Base-by-base conservation (phyloP, 2,797 vertebrate species). In the Brachymystax lenok region DNA sequence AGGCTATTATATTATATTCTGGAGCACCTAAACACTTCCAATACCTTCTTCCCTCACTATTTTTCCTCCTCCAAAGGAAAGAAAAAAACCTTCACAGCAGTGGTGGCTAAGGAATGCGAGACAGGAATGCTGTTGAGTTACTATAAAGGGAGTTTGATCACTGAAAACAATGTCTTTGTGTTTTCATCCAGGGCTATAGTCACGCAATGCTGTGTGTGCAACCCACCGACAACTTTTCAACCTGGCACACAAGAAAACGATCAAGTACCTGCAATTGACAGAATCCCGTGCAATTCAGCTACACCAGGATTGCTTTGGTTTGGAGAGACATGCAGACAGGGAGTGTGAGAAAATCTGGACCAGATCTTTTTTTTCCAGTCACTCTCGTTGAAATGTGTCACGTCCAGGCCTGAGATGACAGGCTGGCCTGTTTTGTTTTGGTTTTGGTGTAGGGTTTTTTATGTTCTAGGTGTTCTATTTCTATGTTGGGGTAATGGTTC, bases 41-140 rank as follows among this genome's bases (percentile, higher is more conserved):
- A 81, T 79, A 69, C 17, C 68, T 50, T 69, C 59, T 75, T 83
- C 13, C 30, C 75, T 79, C 35, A 13, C 59, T 56, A 50, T 33
- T 78, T 79, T 79, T 74, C 76, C n/a, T 67, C 76, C 13, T 73
- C 27, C 33, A 16, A 79, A 73, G 77, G 27, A 24, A 83, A 81
- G 84, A 82, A 82, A 83, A 84, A 85, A 79, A 0, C 81, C 87
- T 91, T 90, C 84, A 90, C 83, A 86, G 80, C 91, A 92, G 93
- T 82, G 78, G 88, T 78, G 93, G 91, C 91, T 94, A 87, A 92
- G 94, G 95, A 96, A 97, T 96, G 94, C 0, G 84, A 93, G 93
- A 84, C 91, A 94, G 95, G 95, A 96, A 96, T 95, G 95, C 90
- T 76, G 93, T 82, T 89, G 90, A 94, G 93, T 94, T 91, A 88